phyloP scores from a whole-genome alignment of 2,113 vertebrate species.

The Lycaon pictus region DNA sequence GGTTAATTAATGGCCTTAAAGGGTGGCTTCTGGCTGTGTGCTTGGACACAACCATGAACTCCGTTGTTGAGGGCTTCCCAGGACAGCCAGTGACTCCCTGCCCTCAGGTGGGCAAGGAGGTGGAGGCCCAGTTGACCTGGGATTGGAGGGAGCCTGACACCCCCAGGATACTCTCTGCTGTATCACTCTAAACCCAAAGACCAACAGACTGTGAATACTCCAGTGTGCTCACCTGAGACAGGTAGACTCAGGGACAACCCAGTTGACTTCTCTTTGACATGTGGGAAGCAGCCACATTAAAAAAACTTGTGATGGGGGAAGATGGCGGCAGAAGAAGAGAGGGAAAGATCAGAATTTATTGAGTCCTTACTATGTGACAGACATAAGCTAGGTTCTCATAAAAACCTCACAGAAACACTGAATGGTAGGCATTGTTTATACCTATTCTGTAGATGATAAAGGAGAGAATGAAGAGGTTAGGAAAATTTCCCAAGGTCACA shows the following conservation, averaged over 20 bases:
- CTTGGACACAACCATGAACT: accelerated
- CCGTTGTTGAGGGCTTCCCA: background rate
- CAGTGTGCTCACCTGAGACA: background rate
- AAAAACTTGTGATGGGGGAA: background rate
- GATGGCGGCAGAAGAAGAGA: background rate
- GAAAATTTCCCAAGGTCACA: background rate
- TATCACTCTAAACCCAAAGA: background rate
- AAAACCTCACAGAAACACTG: background rate
- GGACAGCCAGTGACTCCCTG: background rate
- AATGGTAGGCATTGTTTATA: background rate
- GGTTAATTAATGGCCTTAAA: background rate
- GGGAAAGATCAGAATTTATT: background rate
- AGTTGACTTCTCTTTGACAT: background rate
- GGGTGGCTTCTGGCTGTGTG: background rate
- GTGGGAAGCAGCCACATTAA: background rate
- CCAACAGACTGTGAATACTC: background rate
- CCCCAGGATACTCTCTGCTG: background rate
- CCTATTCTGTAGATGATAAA: background rate
- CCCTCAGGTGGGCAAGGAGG: background rate
- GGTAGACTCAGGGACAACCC: background rate
- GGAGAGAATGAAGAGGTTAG: background rate
- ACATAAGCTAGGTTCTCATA: background rate
- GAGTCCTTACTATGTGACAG: background rate
- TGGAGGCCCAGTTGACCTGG: background rate
- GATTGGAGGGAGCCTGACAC: background rate